Conservation (phyloP, 2,888 invertebrate genomes). For the Metalampra italica region DNA sequence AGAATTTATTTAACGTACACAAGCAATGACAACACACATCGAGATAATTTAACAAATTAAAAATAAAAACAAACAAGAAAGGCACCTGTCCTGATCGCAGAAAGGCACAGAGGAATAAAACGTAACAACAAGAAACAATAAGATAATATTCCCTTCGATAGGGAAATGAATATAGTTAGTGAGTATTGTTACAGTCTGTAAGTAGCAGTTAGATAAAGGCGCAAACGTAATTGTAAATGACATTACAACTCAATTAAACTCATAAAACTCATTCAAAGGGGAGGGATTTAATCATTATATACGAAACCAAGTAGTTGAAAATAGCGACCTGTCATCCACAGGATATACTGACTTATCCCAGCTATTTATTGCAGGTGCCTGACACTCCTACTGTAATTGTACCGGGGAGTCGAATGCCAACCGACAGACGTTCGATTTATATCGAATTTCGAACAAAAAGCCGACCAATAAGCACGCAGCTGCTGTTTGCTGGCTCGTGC, state of each 20-base stretch:
- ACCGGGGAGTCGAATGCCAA: slow-evolving; percentile 26
- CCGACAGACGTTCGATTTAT: slow-evolving; percentile 33
- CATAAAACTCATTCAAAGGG: background rate
- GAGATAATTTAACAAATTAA: no score
- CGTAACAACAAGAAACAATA: no score
- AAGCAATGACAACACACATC: no score
- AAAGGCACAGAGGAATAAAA: no score
- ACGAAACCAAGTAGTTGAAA: background rate
- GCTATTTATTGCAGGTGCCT: slow-evolving; percentile 39
- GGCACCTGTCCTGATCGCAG: no score
- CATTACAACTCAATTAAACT: background rate
- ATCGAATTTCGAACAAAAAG: slow-evolving; percentile 58
- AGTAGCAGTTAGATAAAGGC: no score
- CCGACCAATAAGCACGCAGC: slow-evolving; percentile 51
- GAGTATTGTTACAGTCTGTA: no score
- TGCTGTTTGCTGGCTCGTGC: slow-evolving; percentile 58
- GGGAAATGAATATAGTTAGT: no score
- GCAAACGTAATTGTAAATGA: background rate
- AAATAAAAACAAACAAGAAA: no score
- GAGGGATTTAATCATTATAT: background rate
- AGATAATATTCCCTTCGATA: no score
- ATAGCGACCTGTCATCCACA: background rate
- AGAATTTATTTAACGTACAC: no score
- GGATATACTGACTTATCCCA: background rate
- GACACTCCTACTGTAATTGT: slow-evolving; percentile 44